Base-by-base conservation (phyloP, 2,113 vertebrate genomes). In the Typhlomys cinereus region DNA sequence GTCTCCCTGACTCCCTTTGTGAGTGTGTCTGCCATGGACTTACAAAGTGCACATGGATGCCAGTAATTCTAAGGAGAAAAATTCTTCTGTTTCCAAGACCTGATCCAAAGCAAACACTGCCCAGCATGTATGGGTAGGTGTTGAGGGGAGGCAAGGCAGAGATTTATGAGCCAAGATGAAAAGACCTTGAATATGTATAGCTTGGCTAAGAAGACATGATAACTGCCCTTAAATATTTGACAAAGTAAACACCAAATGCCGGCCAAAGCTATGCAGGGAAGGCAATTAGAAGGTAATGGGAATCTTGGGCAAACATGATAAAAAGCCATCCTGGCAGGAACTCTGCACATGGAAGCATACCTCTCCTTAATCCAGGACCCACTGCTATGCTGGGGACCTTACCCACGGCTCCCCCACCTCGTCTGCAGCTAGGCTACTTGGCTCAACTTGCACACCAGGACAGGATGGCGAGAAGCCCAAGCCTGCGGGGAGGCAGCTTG, bases 91-190 rank as follows among this genome's bases (percentile, higher is more conserved):
- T 95, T 92, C 95, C 64, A 92, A 79, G 44, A 91, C 25, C 76
- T 15, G 79, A 85, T 96, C 96, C 96, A 97, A 96, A 97, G 93
- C 76, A 96, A 97, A 96, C 90, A 97, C 81, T 29, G 82, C 91
- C 95, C 90, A 96, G 95, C 82, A 93, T 0, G 59, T 85, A 75
- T 7, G 78, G 85, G 78, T 85, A 96, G 93, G 95, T 96, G 96
- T 86, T 96, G 95, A 97, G 82, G 94, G 95, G 84, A 39, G 79
- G 78, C 69, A 87, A 78, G 73, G 85, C 81, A 61, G 69, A 96
- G 96, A 96, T 97, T 96, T 95, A 97, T 95, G 94, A 79, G 96
- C 73, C 80, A 82, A 94, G 90, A 95, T 93, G 91, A 93, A 95
- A 96, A 95, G 90, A 44, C 84, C 74, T 82, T 64, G 82, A 82